phyloP scores from a whole-genome alignment of 1,140 invertebrate species.

The Ceratina calcarata region DNA sequence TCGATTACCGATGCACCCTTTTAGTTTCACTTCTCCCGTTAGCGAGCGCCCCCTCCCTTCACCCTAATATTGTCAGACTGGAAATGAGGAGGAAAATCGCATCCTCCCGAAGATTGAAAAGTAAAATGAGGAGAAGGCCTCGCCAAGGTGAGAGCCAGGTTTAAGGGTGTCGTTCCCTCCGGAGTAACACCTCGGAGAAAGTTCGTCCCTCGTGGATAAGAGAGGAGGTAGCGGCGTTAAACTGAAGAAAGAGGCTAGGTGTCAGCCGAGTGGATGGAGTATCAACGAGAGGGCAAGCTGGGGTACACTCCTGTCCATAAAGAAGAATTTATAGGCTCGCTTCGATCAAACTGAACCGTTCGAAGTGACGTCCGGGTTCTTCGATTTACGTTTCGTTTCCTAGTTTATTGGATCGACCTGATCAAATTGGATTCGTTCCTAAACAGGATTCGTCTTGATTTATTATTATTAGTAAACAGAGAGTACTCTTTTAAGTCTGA shows the following conservation, averaged over 20 bases:
- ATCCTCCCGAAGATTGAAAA: constrained; percentile 71
- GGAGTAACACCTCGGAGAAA: neutral
- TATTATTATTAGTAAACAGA: too few relatives aligned
- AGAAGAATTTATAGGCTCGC: too few relatives aligned
- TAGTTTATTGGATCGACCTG: too few relatives aligned
- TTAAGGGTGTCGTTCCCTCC: constrained; percentile 32
- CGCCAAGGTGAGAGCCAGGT: constrained; percentile 48
- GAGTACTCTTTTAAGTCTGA: too few relatives aligned
- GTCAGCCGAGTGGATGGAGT: constrained; percentile 31
- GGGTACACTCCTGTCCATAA: constrained; percentile 12
- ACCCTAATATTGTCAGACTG: constrained; percentile 70
- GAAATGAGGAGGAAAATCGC: constrained; percentile 76
- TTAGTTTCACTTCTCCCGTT: constrained; percentile 24
- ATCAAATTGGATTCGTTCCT: too few relatives aligned
- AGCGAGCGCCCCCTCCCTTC: constrained; percentile 17
- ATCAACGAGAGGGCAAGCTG: constrained; percentile 35
- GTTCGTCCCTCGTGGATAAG: neutral
- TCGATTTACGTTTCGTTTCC: too few relatives aligned
- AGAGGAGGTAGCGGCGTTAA: neutral
- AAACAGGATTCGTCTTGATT: too few relatives aligned
- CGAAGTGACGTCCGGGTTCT: too few relatives aligned
- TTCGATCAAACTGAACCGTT: too few relatives aligned
- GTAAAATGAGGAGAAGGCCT: constrained; percentile 67
- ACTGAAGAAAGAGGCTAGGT: constrained; percentile 30
- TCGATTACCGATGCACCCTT: constrained; percentile 52